Conservation (phyloP, 2,113 vertebrate species). For the Corythaixoides concolor region DNA sequence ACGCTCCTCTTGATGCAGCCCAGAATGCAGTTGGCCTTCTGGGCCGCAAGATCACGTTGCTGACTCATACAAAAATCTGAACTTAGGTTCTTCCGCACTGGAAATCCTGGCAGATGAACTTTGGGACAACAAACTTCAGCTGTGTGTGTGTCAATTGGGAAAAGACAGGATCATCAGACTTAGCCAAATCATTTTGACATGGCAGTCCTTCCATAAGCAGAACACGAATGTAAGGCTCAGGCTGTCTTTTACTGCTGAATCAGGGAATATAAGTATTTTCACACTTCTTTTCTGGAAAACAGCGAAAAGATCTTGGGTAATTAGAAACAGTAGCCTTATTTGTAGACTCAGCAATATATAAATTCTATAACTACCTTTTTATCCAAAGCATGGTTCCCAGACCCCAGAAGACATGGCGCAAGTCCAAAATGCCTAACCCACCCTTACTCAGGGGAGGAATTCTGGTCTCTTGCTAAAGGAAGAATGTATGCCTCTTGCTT, state of each 20-base stretch:
- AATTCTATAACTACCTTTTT: not conserved
- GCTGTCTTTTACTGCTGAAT: constrained; percentile 15
- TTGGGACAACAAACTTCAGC: not conserved
- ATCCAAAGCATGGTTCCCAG: not conserved
- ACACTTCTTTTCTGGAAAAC: constrained; percentile 32
- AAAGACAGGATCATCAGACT: not conserved
- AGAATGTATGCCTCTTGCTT: not conserved
- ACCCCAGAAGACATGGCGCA: not conserved
- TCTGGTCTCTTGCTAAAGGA: not conserved
- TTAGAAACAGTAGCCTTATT: constrained; percentile 37
- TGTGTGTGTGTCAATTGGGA: not conserved
- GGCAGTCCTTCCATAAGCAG: not conserved
- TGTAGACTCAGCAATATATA: constrained; percentile 40
- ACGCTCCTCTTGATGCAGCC: too few species aligned
- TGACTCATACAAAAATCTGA: not conserved
- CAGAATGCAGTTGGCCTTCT: too few species aligned
- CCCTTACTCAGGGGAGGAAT: not conserved
- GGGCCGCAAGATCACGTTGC: too few species aligned
- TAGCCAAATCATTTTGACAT: constrained; percentile 37
- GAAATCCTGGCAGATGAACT: not conserved
- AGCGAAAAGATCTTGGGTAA: not conserved
- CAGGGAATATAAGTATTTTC: constrained; percentile 15
- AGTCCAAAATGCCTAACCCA: not conserved
- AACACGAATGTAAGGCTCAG: not conserved
- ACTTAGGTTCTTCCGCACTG: not conserved